Base-by-base conservation (phyloP, 2,797 vertebrate genomes). In the Garrulus glandarius region DNA sequence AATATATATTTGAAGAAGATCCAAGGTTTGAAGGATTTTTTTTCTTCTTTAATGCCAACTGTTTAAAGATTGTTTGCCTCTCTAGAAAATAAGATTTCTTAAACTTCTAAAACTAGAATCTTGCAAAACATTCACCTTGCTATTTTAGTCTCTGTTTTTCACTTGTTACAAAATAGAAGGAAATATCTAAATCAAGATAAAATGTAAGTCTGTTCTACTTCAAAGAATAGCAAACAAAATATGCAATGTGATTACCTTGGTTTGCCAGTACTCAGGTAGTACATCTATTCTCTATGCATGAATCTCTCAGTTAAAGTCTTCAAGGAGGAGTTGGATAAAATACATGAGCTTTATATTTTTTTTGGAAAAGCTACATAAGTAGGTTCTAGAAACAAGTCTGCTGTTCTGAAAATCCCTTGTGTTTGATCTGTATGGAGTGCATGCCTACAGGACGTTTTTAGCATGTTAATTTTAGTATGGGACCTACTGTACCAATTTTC, bases 1-100 rank as follows among this genome's bases (percentile, higher is more conserved):
- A 99, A 69, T 99, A 98, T 72, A 97, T 97, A 93, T 99, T 99
- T 94, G 98, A 99, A 93, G 98, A 99, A 21, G 99, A 99, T 94
- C 98, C 99, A 36, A 99, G 98, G 99, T 99, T 86, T 95, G 97
- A 83, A 76, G 30, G 34, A 50, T 26, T 21, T 55, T 57, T 49
- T 47, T 61, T n/a, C 24, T 41, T 44, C 36, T 78, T 85, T 39
- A 30, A 27, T 81, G 14, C 53, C 69, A 67, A 5, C 27, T 92
- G 24, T 63, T 87, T 69, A 72, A 76, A 52, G 67, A 39, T 55
- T 76, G 20, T 15, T 77, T 77, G 15, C 29, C 4, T 64, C 32
- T 63, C 19, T 37, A 60, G 49, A n/a, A 7, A 84, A 29, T 72
- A 87, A 43, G 46, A 36, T 74, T 52, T 59, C 29, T 65, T 68